Conservation (phyloP, 2,113 vertebrate species). For the Lathamus discolor region DNA sequence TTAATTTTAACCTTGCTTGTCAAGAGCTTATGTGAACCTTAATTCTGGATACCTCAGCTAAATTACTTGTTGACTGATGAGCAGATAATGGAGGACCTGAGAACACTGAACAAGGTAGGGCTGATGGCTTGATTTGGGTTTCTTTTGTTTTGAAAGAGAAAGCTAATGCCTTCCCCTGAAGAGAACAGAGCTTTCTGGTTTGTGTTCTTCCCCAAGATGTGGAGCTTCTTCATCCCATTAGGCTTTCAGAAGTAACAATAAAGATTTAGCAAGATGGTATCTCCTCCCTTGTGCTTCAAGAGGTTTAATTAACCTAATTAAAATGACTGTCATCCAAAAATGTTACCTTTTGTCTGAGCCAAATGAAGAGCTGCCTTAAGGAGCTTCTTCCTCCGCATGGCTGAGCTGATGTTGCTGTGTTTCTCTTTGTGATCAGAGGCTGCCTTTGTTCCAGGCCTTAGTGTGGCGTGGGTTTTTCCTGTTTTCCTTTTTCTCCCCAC, state of each 20-base stretch:
- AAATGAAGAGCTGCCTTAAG: neutral
- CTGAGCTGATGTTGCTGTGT: neutral
- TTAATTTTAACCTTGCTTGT: neutral
- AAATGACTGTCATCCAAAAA: conserved; percentile 2
- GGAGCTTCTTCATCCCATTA: neutral
- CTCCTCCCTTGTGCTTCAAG: neutral
- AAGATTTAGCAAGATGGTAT: neutral
- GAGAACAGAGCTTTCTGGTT: neutral
- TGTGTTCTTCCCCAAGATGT: neutral
- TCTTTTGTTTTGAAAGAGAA: neutral
- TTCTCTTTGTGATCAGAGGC: neutral
- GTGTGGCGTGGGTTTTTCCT: neutral
- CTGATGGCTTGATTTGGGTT: neutral
- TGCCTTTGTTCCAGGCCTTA: neutral
- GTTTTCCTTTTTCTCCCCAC: neutral
- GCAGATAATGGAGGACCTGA: conserved; percentile 97
- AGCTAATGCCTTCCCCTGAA: neutral
- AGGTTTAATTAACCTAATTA: conserved; percentile 33
- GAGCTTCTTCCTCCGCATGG: neutral
- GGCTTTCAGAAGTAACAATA: neutral
- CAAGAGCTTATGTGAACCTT: conserved; percentile 70
- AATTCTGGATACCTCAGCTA: conserved; percentile 90
- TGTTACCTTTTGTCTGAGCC: conserved; percentile 11
- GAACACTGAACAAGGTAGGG: conserved; percentile 91
- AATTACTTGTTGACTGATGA: conserved; percentile 97